Evolutionary conservation across 2,113 vertebrate genomes (phyloP), one percentile per base, ranked within the genome.

Genomic region (Macrotus californicus): DNA sequence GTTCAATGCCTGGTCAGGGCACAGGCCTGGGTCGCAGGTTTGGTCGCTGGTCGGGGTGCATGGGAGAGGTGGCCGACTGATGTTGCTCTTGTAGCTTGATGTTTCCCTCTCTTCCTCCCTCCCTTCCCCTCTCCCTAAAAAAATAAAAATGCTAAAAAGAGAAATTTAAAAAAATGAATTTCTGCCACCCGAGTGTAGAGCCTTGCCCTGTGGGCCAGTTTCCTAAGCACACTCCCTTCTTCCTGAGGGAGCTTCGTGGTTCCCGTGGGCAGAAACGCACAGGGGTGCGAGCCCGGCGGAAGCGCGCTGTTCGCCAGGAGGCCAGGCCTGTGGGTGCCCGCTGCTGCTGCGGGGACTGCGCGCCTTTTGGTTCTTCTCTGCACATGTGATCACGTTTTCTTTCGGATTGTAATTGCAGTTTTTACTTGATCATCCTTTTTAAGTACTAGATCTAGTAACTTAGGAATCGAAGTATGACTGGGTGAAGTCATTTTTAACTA

Each of bases 281-380:
- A 1, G 43, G 59, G 77, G 11, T 0, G 19, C 19, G 7, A 9
- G 1, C 29, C 29, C 2, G 1, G 39, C 1, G 8, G 43, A 26
- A 6, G 16, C 1, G 2, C 19, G 0, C 29, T 14, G 31, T 46
- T 29, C 24, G 5, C 36, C 29, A 0, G 72, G 72, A 41, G 11
- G 4, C 4, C 5, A 21, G 26, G 21, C 29, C 39, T 15, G 1
- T 4, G 0, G 5, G 56, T 7, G 41, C 59, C 34, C 1, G 4
- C 66, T 14, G 31, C 56, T 34, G 67, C 4, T 11, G 5, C 13
- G 5, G 16, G 6, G 6, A n/a, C n/a, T n/a, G n/a, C n/a, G n/a
- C n/a, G n/a, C n/a, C n/a, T n/a, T n/a, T n/a, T n/a, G 3, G 12
- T 48, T 11, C 36, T 50, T 75, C 34, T 46, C 18, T 2, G 1